A percentile compares a stretch with the other conserved stretches of the same genome.
Evolutionary conservation across 1,140 invertebrate genomes (phyloP).

Genomic region (Lepidurus arcticus): DNA sequence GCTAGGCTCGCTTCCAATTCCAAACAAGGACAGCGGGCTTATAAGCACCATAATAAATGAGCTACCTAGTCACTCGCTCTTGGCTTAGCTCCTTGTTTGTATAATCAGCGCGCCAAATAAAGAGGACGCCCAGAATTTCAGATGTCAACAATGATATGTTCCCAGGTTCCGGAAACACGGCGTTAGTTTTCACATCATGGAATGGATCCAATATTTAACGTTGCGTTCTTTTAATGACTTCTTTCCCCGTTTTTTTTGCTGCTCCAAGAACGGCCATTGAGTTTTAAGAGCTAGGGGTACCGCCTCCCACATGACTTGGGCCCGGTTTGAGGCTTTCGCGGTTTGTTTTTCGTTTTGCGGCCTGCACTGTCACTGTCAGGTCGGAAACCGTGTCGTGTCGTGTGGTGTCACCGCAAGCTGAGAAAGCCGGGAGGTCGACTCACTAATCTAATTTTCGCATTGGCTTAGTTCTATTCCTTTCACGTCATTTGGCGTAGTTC

Average conservation of each 20-base stretch:
- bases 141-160: too few relatives aligned
- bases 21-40: background rate
- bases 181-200: too few relatives aligned
- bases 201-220: too few relatives aligned
- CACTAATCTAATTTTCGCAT: slow-evolving; percentile 16
- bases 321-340: background rate
- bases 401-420: background rate
- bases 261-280: too few relatives aligned
- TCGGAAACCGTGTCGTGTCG: background rate
- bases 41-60: background rate
- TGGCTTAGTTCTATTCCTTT: background rate
- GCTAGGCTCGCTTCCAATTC: background rate
- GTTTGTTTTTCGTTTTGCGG: background rate
- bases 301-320: background rate
- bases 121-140: too few relatives aligned
- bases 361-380: background rate
- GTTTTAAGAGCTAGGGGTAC: background rate
- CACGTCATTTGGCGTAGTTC: background rate
- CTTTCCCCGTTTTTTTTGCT: too few relatives aligned
- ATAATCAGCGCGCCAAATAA: too few relatives aligned
- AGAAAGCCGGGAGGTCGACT: background rate
- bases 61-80: background rate
- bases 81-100: background rate
- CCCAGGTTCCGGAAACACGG: too few relatives aligned
- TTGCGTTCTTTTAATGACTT: too few relatives aligned